Evolutionary conservation across 2,113 vertebrate genomes (phyloP).

Genomic region (Pseudopodoces humilis): DNA sequence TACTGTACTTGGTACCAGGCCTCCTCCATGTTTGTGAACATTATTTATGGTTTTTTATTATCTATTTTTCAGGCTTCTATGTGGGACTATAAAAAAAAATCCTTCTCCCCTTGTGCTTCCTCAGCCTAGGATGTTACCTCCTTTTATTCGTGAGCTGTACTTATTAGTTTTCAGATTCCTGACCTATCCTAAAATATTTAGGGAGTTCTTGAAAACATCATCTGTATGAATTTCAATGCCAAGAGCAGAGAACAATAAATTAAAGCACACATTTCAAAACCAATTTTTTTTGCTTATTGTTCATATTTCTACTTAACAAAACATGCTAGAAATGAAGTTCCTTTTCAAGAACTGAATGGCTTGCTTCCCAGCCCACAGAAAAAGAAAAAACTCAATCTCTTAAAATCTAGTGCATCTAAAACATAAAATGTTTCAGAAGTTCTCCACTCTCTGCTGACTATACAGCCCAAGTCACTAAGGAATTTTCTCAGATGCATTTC

Average conservation of each 20-base stretch:
- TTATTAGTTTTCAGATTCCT: conserved; percentile 22
- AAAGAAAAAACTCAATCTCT: not conserved
- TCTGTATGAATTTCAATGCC: not conserved
- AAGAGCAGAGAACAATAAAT: conserved; percentile 21
- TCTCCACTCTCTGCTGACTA: not conserved
- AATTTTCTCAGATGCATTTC: not conserved
- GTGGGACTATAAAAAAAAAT: not conserved
- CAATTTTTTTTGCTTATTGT: not conserved
- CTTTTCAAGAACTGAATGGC: not conserved
- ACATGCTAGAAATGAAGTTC: not conserved
- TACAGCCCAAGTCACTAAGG: not conserved
- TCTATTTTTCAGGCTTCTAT: conserved; percentile 1
- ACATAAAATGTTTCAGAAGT: not conserved
- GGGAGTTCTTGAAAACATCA: conserved; percentile 29
- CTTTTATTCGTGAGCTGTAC: not conserved
- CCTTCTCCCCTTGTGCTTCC: not conserved
- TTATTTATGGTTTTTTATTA: not conserved
- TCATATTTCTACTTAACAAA: not conserved
- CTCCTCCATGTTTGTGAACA: not conserved
- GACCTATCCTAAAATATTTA: not conserved
- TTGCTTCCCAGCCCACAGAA: not conserved
- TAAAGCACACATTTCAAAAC: not conserved
- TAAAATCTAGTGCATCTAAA: not conserved
- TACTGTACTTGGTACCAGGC: not conserved
- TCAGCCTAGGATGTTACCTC: not conserved